Conservation (phyloP, 2,113 vertebrate species). For the Zapornia atra region DNA sequence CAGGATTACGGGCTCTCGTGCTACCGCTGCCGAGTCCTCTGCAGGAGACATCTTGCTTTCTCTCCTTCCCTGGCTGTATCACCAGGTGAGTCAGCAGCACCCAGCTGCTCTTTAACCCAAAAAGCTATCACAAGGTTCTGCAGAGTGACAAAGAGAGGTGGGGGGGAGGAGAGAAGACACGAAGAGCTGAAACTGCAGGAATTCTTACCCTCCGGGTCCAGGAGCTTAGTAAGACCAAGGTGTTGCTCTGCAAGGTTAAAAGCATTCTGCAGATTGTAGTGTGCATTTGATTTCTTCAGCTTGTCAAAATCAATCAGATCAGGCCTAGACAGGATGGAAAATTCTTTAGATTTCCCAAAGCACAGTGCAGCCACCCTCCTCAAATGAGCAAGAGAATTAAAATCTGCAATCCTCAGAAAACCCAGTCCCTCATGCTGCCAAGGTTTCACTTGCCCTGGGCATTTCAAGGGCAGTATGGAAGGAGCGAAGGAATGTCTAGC, state of each 20-base stretch:
- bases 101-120: neutral
- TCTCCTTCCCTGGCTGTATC: neutral
- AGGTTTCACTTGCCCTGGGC: neutral
- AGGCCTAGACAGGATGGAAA: constrained; percentile 78
- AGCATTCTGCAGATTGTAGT: constrained; percentile 97
- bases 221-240: constrained; percentile 92
- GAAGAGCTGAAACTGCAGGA: neutral
- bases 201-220: constrained; percentile 92
- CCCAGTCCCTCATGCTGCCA: neutral
- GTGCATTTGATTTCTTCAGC: constrained; percentile 97
- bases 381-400: neutral
- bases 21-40: neutral
- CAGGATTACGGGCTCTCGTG: neutral
- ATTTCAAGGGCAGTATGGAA: neutral
- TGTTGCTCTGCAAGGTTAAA: constrained; percentile 97
- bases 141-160: neutral
- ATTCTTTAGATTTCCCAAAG: constrained; percentile 17
- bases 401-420: neutral
- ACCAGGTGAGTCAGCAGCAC: neutral
- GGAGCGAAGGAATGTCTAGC: neutral
- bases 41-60: neutral
- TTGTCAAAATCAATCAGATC: constrained; percentile 98
- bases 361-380: neutral
- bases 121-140: neutral
- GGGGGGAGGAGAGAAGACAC: neutral